phyloP scores from a whole-genome alignment of 2,113 vertebrate genomes.

The Helogale parvula region DNA sequence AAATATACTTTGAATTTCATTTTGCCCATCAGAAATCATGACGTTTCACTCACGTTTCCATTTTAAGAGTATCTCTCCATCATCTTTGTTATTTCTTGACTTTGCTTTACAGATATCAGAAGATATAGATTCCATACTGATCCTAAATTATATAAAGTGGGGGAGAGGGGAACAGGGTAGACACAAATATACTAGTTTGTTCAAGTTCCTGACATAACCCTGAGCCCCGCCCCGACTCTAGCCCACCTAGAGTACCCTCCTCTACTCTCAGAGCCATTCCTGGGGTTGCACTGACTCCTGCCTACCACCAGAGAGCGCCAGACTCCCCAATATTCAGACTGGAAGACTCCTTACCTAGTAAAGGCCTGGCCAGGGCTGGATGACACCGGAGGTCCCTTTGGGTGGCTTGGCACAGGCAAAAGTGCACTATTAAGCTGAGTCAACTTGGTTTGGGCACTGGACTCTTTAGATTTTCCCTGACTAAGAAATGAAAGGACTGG shows the following conservation, averaged over 20 bases:
- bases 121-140: constrained; percentile 13
- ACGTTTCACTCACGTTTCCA: constrained; percentile 85
- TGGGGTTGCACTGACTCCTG: not conserved
- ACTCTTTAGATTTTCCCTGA: constrained; percentile 16
- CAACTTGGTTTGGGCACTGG: not conserved
- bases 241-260: not conserved
- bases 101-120: constrained; percentile 59
- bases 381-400: not conserved
- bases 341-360: not conserved
- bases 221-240: not conserved
- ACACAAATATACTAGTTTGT: constrained; percentile 62
- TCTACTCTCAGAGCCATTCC: not conserved
- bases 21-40: not conserved
- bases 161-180: not conserved
- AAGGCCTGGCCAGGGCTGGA: not conserved
- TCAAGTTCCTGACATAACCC: not conserved
- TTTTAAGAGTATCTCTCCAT: constrained; percentile 66
- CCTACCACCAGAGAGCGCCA: not conserved
- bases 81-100: constrained; percentile 67
- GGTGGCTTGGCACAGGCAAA: not conserved
- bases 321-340: not conserved
- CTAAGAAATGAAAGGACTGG: constrained; percentile 53
- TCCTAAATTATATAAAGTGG: constrained; percentile 38
- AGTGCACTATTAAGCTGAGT: not conserved
- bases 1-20: constrained; percentile 20